Percentiles rank a stretch among this genome's conserved stretches.
These are phyloP conservation scores for Nomada fabriciana DNA, from an alignment of 2,888 invertebrate genomes.

Conservation along the genomic window DNA sequence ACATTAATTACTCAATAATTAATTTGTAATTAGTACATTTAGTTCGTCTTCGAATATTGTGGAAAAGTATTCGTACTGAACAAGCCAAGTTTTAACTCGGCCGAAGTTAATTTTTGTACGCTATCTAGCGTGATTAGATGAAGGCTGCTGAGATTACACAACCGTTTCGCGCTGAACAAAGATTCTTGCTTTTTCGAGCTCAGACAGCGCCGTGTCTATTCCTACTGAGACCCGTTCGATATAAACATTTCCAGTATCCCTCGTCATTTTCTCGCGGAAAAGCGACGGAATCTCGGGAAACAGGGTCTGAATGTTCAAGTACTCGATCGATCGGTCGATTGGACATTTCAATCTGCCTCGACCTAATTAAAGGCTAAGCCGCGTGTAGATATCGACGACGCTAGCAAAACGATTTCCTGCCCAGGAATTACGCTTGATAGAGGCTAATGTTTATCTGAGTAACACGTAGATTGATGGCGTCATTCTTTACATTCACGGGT, in stretches of 20 bases:
- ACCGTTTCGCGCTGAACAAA: neutral
- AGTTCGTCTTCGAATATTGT: neutral
- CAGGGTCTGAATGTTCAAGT: neutral
- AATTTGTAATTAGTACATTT: no score
- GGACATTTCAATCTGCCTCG: neutral
- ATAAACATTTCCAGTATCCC: neutral
- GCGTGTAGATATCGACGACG: no score
- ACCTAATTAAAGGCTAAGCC: neutral
- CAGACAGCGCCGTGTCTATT: neutral
- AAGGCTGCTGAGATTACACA: constrained; percentile 35
- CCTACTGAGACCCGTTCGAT: neutral
- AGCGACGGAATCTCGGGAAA: neutral
- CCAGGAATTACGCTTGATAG: no score
- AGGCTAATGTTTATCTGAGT: no score
- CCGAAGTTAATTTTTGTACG: neutral
- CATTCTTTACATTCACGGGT: neutral
- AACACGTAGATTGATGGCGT: neutral
- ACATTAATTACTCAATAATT: no score
- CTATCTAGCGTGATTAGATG: constrained; percentile 1
- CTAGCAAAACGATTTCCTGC: no score
- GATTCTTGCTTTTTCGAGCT: constrained; percentile 13
- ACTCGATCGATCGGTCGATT: neutral
- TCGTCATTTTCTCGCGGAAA: neutral
- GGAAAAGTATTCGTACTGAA: no score
- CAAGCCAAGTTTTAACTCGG: neutral